Conservation (phyloP, 2,113 vertebrate genomes). For the Boulengeromyrus knoepffleri region DNA sequence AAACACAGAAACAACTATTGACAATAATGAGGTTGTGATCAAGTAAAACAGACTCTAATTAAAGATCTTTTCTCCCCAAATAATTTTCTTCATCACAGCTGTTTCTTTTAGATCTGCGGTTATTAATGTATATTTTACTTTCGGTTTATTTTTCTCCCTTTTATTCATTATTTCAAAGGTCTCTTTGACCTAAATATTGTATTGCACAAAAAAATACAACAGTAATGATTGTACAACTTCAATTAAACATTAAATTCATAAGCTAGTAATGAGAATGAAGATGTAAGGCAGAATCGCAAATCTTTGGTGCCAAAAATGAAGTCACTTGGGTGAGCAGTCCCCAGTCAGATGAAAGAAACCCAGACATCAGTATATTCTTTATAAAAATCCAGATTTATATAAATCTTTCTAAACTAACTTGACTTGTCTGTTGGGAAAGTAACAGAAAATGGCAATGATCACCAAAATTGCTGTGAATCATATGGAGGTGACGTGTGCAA, state of each 20-base stretch:
- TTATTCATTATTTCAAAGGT: slow-evolving; percentile 43
- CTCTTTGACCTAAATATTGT: slow-evolving; percentile 64
- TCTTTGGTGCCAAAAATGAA: not conserved
- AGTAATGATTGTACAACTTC: slow-evolving; percentile 47
- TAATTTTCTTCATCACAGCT: slow-evolving; percentile 55
- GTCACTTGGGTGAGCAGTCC: not conserved
- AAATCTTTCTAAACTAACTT: not conserved
- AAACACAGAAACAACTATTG: slow-evolving; percentile 43
- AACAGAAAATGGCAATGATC: not conserved
- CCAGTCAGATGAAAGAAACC: not conserved
- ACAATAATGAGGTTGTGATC: slow-evolving; percentile 64
- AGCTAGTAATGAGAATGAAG: slow-evolving; percentile 29
- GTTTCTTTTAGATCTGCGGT: slow-evolving; percentile 60
- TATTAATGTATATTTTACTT: slow-evolving; percentile 53
- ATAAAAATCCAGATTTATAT: not conserved
- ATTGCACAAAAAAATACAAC: slow-evolving; percentile 41
- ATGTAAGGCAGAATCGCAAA: not conserved
- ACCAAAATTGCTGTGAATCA: not conserved
- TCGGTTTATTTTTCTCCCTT: slow-evolving; percentile 38
- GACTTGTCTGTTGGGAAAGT: not conserved
- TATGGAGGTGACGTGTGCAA: not conserved
- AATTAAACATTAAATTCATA: slow-evolving; percentile 47
- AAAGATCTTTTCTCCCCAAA: slow-evolving; percentile 60
- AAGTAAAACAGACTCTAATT: slow-evolving; percentile 60
- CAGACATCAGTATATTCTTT: not conserved